These are phyloP conservation scores for Lepidocolaptes lacrymiger DNA, from an alignment of 2,797 vertebrate genomes.

Conservation along the genomic window DNA sequence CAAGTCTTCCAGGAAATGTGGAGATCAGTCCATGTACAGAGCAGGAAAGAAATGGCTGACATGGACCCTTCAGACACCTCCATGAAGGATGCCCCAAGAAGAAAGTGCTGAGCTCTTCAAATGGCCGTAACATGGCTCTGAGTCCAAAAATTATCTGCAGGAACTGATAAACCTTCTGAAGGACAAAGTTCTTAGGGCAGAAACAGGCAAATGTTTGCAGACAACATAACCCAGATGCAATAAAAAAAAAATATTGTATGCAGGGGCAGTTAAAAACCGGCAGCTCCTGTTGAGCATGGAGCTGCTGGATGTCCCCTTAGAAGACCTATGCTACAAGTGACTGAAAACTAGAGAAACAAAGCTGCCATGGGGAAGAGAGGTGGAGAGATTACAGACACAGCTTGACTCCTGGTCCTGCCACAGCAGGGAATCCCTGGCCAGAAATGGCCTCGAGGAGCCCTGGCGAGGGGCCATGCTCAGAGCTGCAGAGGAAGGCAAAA, in stretches of 20 bases:
- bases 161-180: background rate
- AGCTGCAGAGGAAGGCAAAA: background rate
- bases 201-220: background rate
- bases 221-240: background rate
- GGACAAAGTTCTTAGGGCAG: background rate
- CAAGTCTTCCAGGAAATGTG: background rate
- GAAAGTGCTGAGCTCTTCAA: background rate
- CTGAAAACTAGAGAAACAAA: conserved; percentile 4
- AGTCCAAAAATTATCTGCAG: background rate
- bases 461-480: background rate
- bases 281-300: background rate
- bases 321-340: background rate
- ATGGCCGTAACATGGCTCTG: background rate
- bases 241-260: background rate
- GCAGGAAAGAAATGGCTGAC: background rate
- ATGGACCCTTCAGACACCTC: background rate
- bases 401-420: background rate
- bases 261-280: background rate
- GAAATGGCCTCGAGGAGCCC: background rate
- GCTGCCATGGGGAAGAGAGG: background rate
- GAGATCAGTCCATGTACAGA: background rate
- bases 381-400: background rate
- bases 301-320: background rate
- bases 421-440: background rate
- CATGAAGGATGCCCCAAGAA: background rate